A percentile compares a stretch with the other conserved stretches of the same genome.
Evolutionary conservation across 2,797 vertebrate species (phyloP).

Genomic region (Trachurus trachurus): DNA sequence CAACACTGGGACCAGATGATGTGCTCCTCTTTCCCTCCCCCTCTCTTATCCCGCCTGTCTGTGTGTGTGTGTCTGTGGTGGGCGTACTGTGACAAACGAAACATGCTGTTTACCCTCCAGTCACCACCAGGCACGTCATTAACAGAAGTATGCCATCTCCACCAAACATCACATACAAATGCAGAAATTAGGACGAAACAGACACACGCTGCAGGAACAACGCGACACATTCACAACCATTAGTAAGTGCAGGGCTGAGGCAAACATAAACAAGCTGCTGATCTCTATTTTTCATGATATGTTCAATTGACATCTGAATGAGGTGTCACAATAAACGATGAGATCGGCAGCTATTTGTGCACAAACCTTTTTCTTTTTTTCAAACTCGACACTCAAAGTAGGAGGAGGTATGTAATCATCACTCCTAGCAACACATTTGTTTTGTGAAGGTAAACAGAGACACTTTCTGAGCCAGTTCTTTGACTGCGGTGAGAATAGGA

Average conservation of each 20-base stretch:
- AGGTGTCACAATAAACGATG: background rate
- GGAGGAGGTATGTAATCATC: background rate
- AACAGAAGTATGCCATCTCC: constrained; percentile 1
- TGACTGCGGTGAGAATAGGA: constrained; percentile 9
- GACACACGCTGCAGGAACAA: background rate
- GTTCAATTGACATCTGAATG: background rate
- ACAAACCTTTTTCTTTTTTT: background rate
- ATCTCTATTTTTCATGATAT: background rate
- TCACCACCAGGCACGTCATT: constrained; percentile 1
- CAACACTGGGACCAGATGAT: background rate
- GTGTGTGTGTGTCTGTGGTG: background rate
- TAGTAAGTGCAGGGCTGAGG: background rate
- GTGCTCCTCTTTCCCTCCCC: background rate
- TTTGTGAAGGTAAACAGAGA: constrained; percentile 5
- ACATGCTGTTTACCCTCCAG: background rate
- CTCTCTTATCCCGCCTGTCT: background rate
- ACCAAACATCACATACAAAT: background rate
- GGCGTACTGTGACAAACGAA: constrained; percentile 7
- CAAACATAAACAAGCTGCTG: constrained; percentile 4
- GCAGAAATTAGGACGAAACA: background rate
- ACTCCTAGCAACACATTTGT: background rate
- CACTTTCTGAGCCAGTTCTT: constrained; percentile 2
- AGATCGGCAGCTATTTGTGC: background rate
- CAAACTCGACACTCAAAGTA: background rate
- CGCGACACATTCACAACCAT: background rate